Percentiles rank a stretch among this genome's conserved stretches.
Evolutionary conservation across 2,888 invertebrate species (phyloP).

Genomic region (Sesamia inferens): DNA sequence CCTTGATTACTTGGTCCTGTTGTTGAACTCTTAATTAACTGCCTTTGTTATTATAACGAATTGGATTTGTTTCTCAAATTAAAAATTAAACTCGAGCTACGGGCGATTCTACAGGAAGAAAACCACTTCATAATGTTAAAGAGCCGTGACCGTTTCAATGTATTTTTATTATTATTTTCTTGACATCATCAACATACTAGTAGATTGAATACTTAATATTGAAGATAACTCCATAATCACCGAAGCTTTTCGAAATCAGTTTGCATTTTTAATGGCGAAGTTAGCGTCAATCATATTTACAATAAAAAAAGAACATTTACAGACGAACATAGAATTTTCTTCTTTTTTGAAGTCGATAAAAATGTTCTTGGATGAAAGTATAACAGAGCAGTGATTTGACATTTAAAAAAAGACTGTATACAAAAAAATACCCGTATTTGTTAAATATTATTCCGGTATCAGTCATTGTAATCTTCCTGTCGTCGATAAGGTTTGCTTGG

Average conservation of each 20-base stretch:
- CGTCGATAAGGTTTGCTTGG: slow-evolving; percentile 80
- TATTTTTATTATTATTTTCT: neutral
- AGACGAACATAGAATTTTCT: neutral
- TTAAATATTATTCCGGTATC: slow-evolving; percentile 82
- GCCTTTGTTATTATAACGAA: neutral
- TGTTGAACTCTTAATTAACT: slow-evolving; percentile 19
- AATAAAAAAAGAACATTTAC: neutral
- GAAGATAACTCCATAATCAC: neutral
- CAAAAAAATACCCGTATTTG: slow-evolving; percentile 70
- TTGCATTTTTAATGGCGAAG: neutral
- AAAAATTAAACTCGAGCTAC: neutral
- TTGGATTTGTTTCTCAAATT: slow-evolving; percentile 5
- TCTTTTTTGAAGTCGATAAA: neutral
- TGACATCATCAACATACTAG: neutral
- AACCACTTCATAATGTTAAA: neutral
- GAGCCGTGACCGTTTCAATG: neutral
- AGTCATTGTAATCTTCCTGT: slow-evolving; percentile 82
- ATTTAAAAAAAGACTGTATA: neutral
- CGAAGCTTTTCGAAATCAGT: neutral
- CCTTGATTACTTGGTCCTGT: neutral
- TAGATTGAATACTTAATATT: neutral
- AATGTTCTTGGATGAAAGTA: neutral
- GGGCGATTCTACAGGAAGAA: neutral
- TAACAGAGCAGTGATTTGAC: neutral
- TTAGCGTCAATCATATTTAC: neutral